Evolutionary conservation across 2,797 vertebrate species (phyloP).

Genomic region (Liparis tanakae): DNA sequence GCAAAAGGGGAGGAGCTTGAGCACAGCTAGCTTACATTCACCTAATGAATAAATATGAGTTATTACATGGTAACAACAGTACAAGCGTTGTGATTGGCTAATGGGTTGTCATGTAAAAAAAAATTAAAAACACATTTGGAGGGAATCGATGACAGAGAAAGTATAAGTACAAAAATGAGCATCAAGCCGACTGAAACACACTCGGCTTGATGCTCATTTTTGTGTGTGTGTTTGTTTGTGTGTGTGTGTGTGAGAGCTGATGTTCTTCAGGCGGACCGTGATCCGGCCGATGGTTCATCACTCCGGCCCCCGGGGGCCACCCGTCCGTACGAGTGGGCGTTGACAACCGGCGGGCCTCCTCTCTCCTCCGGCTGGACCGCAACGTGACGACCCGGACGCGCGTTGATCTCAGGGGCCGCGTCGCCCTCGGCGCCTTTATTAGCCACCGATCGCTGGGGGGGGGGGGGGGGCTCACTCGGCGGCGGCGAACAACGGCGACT

Average conservation of each 20-base stretch:
- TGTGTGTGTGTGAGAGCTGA: conserved; percentile 53
- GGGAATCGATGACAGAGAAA: too few species aligned
- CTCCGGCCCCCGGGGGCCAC: conserved; percentile 60
- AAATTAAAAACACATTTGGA: too few species aligned
- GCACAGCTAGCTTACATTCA: too few species aligned
- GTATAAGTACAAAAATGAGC: too few species aligned
- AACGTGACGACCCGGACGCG: conserved; percentile 63
- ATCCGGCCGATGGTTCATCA: conserved; percentile 63
- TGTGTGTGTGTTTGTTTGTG: conserved; percentile 7
- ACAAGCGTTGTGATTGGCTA: too few species aligned
- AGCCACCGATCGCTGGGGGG: conserved; percentile 58
- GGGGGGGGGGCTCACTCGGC: conserved; percentile 31
- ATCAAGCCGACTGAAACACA: conserved; percentile 44
- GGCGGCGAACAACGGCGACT: conserved; percentile 30
- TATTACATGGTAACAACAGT: too few species aligned
- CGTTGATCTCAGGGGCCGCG: conserved; percentile 68
- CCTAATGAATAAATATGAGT: too few species aligned
- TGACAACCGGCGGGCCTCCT: conserved; percentile 77
- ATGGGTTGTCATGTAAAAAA: too few species aligned
- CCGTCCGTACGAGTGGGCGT: conserved; percentile 53
- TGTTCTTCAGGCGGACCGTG: conserved; percentile 48
- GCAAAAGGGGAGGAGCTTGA: too few species aligned
- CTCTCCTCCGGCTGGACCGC: conserved; percentile 67
- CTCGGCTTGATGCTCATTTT: conserved; percentile 38
- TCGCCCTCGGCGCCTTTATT: conserved; percentile 71